A percentile compares a stretch with the other conserved stretches of the same genome.
Conservation (phyloP, 2,797 vertebrate genomes). For the Malacoraja senta region DNA sequence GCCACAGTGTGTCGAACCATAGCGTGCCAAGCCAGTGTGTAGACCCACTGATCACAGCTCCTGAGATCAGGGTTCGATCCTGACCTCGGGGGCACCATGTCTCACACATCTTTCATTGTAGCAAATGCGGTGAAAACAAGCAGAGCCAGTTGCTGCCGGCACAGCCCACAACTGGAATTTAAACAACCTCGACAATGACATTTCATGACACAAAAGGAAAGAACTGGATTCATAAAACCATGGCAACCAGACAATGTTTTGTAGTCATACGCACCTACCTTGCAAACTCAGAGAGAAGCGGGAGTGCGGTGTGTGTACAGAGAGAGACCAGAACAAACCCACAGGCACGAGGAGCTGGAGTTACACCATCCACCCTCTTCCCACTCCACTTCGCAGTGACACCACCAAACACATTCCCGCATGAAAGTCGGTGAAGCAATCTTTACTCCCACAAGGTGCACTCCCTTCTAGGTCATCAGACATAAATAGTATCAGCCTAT, state of each 20-base stretch:
- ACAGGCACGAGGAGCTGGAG: background rate
- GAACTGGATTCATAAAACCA: background rate
- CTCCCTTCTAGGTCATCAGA: constrained; percentile 8
- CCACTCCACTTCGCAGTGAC: background rate
- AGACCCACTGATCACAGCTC: no score
- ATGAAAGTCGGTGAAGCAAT: background rate
- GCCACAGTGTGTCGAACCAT: no score
- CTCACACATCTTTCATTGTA: background rate
- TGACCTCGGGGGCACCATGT: no score
- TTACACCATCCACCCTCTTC: background rate
- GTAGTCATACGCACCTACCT: background rate
- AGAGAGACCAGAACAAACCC: background rate
- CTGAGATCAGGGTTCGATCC: no score
- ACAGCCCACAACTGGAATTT: background rate
- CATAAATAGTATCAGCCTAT: background rate
- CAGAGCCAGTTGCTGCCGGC: background rate
- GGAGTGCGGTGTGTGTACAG: background rate
- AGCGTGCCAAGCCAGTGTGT: no score
- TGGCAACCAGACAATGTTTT: background rate
- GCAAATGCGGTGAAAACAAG: background rate
- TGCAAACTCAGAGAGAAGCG: background rate
- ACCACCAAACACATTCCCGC: background rate
- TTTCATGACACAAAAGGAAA: background rate
- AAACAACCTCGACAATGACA: background rate
- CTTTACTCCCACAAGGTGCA: constrained; percentile 17